Evolutionary conservation across 2,797 vertebrate genomes (phyloP).

Genomic region (Tadarida brasiliensis): DNA sequence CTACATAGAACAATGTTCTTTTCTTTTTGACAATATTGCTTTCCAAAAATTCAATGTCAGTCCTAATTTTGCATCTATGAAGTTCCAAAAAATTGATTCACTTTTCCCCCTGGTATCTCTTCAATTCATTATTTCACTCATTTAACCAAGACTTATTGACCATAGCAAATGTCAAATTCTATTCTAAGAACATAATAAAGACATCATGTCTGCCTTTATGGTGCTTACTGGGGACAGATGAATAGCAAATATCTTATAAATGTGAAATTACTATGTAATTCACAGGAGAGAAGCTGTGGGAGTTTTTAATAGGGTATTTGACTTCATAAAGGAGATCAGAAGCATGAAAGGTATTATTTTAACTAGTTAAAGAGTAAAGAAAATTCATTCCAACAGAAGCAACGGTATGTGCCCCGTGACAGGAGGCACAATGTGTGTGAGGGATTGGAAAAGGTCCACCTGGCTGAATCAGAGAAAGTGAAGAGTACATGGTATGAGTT

Average conservation of each 20-base stretch:
- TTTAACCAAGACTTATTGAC: background rate
- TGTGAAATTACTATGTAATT: background rate
- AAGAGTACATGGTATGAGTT: background rate
- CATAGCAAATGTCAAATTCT: background rate
- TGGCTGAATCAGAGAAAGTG: background rate
- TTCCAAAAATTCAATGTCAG: background rate
- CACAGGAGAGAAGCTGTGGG: background rate
- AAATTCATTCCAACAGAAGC: background rate
- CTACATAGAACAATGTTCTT: background rate
- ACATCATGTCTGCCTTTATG: background rate
- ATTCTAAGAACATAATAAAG: background rate
- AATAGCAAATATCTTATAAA: background rate
- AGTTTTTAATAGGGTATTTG: background rate
- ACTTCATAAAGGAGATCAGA: background rate
- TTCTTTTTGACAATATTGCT: background rate
- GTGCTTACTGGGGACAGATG: background rate
- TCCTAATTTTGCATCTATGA: background rate
- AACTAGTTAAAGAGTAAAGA: background rate
- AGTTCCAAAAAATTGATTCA: background rate
- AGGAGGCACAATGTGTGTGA: background rate
- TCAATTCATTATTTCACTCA: slow-evolving; percentile 7
- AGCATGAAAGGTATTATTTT: background rate
- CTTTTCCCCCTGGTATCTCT: background rate
- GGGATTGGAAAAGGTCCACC: background rate
- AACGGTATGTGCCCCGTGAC: background rate